Evolutionary conservation across 2,888 invertebrate species (phyloP).

Genomic region (Celastrina argiolus): DNA sequence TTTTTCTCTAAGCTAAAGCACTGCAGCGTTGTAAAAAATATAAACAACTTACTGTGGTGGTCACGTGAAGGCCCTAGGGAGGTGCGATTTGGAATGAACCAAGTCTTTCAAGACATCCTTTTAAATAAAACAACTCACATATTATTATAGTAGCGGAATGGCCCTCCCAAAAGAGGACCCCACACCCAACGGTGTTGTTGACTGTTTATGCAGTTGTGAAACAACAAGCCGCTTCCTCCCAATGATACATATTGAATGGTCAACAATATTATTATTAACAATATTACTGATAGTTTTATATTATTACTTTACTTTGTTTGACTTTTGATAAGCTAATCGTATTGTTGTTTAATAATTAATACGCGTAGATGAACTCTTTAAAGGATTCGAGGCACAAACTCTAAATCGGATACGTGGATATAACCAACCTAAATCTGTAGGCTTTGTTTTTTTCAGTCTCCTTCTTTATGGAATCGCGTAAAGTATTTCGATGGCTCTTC

Average conservation of each 20-base stretch:
- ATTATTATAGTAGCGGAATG: not conserved
- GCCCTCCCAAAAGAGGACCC: constrained; percentile 1
- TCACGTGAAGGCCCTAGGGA: constrained; percentile 21
- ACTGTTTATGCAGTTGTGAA: constrained; percentile 14
- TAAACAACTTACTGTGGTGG: not conserved
- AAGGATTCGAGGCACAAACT: no score
- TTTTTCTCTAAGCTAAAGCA: not conserved
- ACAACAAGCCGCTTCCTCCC: constrained; percentile 16
- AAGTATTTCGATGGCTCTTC: no score
- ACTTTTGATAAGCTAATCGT: no score
- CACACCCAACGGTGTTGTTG: constrained; percentile 13
- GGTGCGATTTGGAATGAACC: constrained; percentile 22
- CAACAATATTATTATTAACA: not conserved
- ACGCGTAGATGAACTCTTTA: no score
- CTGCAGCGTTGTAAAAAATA: not conserved
- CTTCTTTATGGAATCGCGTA: no score
- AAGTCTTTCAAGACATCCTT: not conserved
- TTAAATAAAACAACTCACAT: not conserved
- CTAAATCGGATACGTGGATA: no score
- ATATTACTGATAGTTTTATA: not conserved
- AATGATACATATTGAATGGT: not conserved
- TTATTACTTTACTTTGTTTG: no score
- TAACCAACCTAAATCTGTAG: no score
- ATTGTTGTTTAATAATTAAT: no score
- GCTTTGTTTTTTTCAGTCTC: no score